Evolutionary conservation across 2,888 invertebrate species (phyloP).

Genomic region (Orthosia incerta): DNA sequence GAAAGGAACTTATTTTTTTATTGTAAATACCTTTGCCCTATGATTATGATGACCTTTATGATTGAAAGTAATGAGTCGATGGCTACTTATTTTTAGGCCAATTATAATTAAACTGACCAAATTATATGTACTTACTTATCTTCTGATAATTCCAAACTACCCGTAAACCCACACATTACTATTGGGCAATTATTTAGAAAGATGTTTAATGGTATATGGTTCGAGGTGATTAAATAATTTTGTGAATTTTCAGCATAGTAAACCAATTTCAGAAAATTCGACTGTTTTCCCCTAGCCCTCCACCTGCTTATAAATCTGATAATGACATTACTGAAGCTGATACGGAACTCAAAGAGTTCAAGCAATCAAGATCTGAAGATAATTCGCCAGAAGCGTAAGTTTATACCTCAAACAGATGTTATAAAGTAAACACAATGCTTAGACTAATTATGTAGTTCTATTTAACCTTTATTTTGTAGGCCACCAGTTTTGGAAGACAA

Average conservation of each 20-base stretch:
- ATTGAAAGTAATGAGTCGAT: not conserved
- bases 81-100: not conserved
- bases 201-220: not conserved
- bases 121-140: slow-evolving; percentile 7
- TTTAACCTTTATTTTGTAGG: slow-evolving; percentile 48
- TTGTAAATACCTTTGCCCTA: not conserved
- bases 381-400: slow-evolving; percentile 70
- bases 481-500: slow-evolving; percentile 67
- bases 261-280: slow-evolving; percentile 74
- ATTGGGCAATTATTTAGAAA: slow-evolving; percentile 1
- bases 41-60: not conserved
- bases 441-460: not conserved
- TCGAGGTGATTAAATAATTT: not conserved
- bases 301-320: slow-evolving; percentile 61
- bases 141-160: slow-evolving; percentile 15
- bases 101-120: not conserved
- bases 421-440: not conserved
- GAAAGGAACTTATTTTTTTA: not conserved
- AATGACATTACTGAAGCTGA: slow-evolving; percentile 71
- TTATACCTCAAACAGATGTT: slow-evolving; percentile 1
- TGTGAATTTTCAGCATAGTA: slow-evolving; percentile 61
- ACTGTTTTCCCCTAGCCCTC: slow-evolving; percentile 70
- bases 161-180: not conserved
- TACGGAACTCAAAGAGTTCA: slow-evolving; percentile 78
- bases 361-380: slow-evolving; percentile 64